Percentiles rank a stretch among this genome's conserved stretches.
These are phyloP conservation scores for Aquatica leii DNA, from an alignment of 2,888 invertebrate genomes.

Conservation along the genomic window DNA sequence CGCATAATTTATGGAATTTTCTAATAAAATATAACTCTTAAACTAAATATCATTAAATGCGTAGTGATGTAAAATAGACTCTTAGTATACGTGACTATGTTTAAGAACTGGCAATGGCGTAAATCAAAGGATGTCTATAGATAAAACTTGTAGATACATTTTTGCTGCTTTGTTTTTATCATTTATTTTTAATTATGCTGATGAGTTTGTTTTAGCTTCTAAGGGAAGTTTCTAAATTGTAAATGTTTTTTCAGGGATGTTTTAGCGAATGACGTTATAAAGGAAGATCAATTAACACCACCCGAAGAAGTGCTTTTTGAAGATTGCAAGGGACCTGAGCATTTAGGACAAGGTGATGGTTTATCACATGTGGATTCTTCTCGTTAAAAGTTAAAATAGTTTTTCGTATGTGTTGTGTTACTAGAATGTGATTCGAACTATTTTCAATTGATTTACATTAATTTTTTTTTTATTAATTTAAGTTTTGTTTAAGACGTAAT, in stretches of 20 bases:
- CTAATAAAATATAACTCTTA: too few relatives aligned
- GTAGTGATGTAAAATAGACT: too few relatives aligned
- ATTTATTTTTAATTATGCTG: too few relatives aligned
- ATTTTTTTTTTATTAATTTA: conserved; percentile 28
- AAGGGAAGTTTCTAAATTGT: too few relatives aligned
- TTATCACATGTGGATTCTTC: conserved; percentile 43
- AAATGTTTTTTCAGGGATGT: conserved; percentile 53
- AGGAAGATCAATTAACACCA: conserved; percentile 45
- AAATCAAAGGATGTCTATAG: too few relatives aligned
- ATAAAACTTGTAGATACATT: too few relatives aligned
- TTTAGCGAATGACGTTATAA: conserved; percentile 54
- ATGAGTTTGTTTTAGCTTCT: neutral
- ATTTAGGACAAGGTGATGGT: conserved; percentile 60
- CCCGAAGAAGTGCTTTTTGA: conserved; percentile 48
- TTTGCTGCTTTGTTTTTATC: too few relatives aligned
- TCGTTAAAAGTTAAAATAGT: neutral
- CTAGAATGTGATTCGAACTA: conserved; percentile 27
- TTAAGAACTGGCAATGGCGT: too few relatives aligned
- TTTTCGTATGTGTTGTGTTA: conserved; percentile 20
- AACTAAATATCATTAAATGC: too few relatives aligned
- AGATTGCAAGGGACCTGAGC: conserved; percentile 53
- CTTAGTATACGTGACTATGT: too few relatives aligned
- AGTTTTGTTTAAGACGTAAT: conserved; percentile 18
- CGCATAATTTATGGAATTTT: too few relatives aligned
- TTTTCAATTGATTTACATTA: conserved; percentile 28